Base-by-base conservation (phyloP, 2,797 vertebrate species). In the Chiroxiphia lanceolata region DNA sequence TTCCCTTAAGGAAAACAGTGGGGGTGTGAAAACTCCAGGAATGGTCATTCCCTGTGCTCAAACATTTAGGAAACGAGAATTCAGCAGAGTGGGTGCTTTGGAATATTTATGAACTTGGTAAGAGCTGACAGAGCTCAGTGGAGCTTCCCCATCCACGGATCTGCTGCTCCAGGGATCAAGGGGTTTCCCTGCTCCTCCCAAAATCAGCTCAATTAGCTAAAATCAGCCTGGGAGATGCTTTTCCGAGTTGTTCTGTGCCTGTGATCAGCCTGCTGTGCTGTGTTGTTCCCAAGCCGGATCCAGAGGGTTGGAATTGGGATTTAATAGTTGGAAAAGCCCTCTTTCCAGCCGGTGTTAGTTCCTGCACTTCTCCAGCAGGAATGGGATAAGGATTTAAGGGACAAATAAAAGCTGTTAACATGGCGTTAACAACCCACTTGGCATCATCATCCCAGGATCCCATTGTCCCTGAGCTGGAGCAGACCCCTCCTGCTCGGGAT, bases 391-490 rank as follows among this genome's bases (percentile, higher is more conserved):
- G 14, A 15, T 29, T 91, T 51, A 44, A 26, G 60, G 25, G 29
- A 53, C 44, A 57, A 42, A 72, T 53, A 23, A 48, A 65, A 79
- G 29, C 71, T 69, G 36, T 40, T 65, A n/a, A 21, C 6, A 19
- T 21, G 38, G n/a, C 51, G 15, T 54, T 87, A 67, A 47, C 11
- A 47, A 10, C 48, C 48, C 1, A 26, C 57, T 33, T 26, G 31
- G 69, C 48, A 31, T 21, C 8, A 8, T 15, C 47, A 15, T 48
- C 23, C 47, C 47, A 19, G 67, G 18, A 60, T n/a, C 72, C 56
- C 1, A 0, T 6, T 18, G 79, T 42, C 54, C 77, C 69, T 1
- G 6, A 11, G 20, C 25, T 1, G 6, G 44, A 10, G 48, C 54
- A 6, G 40, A 45, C 3, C 3, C 0, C 18, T 77, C 34, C 40